Conservation (phyloP, 2,113 vertebrate genomes). For the Ailurus styani region DNA sequence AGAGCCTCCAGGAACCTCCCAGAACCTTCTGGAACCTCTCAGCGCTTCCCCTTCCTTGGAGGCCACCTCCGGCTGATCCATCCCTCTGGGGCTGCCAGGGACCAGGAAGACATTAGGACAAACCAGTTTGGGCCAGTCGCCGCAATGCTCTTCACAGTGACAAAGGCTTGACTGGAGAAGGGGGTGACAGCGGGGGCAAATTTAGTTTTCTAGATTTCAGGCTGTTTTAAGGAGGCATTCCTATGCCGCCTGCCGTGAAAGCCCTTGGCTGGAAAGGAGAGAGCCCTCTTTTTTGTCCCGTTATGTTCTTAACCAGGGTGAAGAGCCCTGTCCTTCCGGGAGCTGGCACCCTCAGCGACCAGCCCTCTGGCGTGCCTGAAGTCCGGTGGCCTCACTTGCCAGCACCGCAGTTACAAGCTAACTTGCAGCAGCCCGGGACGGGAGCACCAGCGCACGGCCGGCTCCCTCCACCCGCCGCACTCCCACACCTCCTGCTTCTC, state of each 20-base stretch:
- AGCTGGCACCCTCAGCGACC: background rate
- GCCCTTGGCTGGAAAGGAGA: background rate
- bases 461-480: background rate
- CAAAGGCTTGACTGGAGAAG: background rate
- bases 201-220: background rate
- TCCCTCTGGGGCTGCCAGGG: background rate
- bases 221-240: background rate
- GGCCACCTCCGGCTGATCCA: background rate
- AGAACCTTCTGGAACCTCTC: background rate
- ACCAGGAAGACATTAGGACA: background rate
- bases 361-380: background rate
- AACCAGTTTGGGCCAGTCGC: no score
- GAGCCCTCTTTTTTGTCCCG: background rate
- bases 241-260: background rate
- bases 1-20: background rate
- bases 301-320: background rate
- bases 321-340: background rate
- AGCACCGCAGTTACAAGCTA: background rate
- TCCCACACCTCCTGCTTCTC: background rate
- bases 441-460: background rate
- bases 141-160: fast-evolving
- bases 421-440: fast-evolving
- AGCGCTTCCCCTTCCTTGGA: background rate
- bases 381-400: background rate
- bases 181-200: background rate